phyloP scores from a whole-genome alignment of 2,797 vertebrate species.

The Eleutherodactylus coqui region DNA sequence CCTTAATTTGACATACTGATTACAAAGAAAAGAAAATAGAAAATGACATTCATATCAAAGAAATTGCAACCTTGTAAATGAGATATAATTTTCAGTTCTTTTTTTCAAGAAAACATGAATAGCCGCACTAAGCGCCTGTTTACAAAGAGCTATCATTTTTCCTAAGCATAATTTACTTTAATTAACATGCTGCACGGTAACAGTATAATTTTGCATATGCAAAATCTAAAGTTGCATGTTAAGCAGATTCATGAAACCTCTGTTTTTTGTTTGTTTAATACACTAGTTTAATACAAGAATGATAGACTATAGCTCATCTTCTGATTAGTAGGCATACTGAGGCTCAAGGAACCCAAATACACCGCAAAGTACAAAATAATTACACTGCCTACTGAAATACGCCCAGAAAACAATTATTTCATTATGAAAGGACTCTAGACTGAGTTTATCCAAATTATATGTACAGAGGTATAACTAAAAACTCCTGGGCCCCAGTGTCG shows the following conservation, averaged over 20 bases:
- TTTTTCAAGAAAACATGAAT: constrained; percentile 56
- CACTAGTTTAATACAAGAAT: not conserved
- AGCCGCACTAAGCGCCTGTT: constrained; percentile 43
- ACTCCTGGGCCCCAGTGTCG: too few species aligned
- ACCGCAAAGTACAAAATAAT: not conserved
- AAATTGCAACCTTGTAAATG: constrained; percentile 52
- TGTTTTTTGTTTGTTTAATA: constrained; percentile 32
- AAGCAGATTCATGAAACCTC: constrained; percentile 33
- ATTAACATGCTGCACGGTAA: constrained; percentile 53
- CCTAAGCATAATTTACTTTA: constrained; percentile 50
- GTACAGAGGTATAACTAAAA: too few species aligned
- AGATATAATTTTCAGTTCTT: constrained; percentile 50
- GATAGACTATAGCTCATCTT: not conserved
- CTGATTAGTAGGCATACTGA: not conserved
- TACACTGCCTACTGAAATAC: not conserved
- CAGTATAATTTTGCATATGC: not conserved
- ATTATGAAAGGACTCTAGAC: not conserved
- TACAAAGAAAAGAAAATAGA: constrained; percentile 32
- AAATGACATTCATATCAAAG: constrained; percentile 47
- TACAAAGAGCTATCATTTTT: constrained; percentile 47
- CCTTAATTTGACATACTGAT: constrained; percentile 40
- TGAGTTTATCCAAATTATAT: not conserved
- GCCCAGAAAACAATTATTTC: not conserved
- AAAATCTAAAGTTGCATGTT: constrained; percentile 31
- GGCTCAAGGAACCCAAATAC: not conserved